Conservation (phyloP, 2,113 vertebrate genomes). For the Pseudorhombus dupliciocellatus region DNA sequence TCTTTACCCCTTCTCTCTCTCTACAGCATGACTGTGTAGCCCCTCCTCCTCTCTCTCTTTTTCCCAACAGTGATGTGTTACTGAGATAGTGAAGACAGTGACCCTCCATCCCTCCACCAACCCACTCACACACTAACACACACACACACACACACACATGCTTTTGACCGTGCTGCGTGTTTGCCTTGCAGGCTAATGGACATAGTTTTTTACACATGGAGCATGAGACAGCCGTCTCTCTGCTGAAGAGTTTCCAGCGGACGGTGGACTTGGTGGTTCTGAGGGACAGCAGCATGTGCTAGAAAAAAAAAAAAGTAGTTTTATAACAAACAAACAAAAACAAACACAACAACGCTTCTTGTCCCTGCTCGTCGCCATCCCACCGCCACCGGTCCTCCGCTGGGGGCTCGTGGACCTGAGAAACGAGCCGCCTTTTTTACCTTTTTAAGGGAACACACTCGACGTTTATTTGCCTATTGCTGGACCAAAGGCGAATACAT, state of each 20-base stretch:
- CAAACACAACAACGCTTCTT: conserved; percentile 69
- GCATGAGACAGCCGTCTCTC: conserved; percentile 96
- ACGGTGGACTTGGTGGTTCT: conserved; percentile 99
- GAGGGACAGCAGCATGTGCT: conserved; percentile 92
- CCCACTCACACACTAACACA: conserved; percentile 53
- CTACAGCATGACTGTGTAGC: conserved; percentile 83
- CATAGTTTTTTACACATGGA: conserved; percentile 99
- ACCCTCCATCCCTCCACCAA: conserved; percentile 70
- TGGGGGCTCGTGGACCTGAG: conserved; percentile 66
- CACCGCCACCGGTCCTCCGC: conserved; percentile 56
- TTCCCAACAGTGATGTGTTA: conserved; percentile 81
- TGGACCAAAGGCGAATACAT: conserved; percentile 99
- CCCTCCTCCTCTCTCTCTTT: conserved; percentile 77
- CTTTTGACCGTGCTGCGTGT: conserved; percentile 79
- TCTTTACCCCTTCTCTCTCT: conserved; percentile 75
- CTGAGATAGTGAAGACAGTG: conserved; percentile 82
- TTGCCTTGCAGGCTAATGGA: conserved; percentile 95
- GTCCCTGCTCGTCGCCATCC: conserved; percentile 62
- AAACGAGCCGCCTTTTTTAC: conserved; percentile 56
- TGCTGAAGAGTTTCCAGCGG: conserved; percentile 99
- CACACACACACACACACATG: conserved; percentile 60
- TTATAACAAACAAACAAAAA: conserved; percentile 73
- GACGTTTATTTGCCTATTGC: conserved; percentile 98
- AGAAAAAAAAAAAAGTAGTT: conserved; percentile 82
- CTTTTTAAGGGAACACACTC: conserved; percentile 63